A percentile compares a stretch with the other conserved stretches of the same genome.
Evolutionary conservation across 2,113 vertebrate species (phyloP).

Genomic region (Gymnobelideus leadbeateri): DNA sequence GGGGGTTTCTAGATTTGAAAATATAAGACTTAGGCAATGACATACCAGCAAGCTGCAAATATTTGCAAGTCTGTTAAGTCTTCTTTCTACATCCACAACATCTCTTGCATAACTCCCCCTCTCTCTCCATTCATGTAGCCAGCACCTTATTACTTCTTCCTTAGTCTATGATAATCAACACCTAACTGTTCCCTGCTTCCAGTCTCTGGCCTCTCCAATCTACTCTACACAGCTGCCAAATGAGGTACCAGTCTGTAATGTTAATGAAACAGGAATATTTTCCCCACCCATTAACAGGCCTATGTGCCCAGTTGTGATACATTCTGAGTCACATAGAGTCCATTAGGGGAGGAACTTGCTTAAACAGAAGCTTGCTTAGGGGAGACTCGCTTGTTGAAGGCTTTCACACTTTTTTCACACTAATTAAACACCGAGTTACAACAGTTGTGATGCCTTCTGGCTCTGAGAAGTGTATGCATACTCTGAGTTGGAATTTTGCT

Average conservation of each 20-base stretch:
- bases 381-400: no score
- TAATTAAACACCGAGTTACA: no score
- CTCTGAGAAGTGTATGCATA: no score
- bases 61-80: neutral
- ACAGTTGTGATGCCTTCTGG: no score
- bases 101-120: neutral
- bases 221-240: neutral
- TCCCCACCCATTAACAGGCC: no score
- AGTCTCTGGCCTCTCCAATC: neutral
- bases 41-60: neutral
- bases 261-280: no score
- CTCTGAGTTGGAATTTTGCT: no score
- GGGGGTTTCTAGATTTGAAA: neutral
- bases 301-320: no score
- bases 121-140: neutral
- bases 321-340: no score
- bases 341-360: no score
- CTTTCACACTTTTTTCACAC: no score
- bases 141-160: neutral
- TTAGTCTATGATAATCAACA: neutral
- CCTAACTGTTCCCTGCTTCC: neutral
- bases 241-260: neutral
- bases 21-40: neutral
- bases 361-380: no score
- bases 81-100: neutral